Base-by-base conservation (phyloP, 1,140 invertebrate species). In the Apis cerana region DNA sequence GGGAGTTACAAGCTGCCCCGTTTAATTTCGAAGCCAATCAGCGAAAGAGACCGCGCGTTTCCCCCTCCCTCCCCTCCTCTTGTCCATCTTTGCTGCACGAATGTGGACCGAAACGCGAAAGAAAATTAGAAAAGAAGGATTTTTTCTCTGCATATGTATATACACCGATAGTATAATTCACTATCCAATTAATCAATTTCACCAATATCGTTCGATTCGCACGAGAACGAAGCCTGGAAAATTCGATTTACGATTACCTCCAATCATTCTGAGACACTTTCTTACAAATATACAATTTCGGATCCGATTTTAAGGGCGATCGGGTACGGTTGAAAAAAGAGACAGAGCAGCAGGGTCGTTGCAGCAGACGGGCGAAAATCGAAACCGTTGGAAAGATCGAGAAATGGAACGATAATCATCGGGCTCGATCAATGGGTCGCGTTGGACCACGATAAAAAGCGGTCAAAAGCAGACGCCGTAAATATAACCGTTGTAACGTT, bases 11-110 rank as follows among this genome's bases (percentile, higher is more conserved):
- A 62, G 65, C 76, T 72, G 61, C 52, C 68, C 69, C 68, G 85
- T 88, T 88, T 88, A 87, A 88, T 87, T 88, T 84, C 77, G 54
- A 56, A 87, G 52, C 85, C 85, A 86, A 87, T 88, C 85, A 81
- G 74, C 87, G 85, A 70, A 84, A 88, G 82, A 78, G 85, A 82
- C 74, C 84, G 59, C 61, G 48, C 75, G 7, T 59, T 58, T 48
- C 43, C 27, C n/a, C 4, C 54, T 48, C 62, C 64, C 21, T 56
- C 64, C 19, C 10, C 17, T 43, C 19, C 1, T 1, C 33, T 43
- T 43, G 33, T 8, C 9, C 10, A 8, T 13, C 65, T 27, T 64
- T 68, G 13, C 21, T n/a, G 23, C 76, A 13, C 52, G 52, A 52
- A 15, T 17, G 33, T 3, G 33, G 33, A 33, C 33, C 33, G 33